Evolutionary conservation across 1,140 invertebrate species (phyloP).

Genomic region (Atta texana): DNA sequence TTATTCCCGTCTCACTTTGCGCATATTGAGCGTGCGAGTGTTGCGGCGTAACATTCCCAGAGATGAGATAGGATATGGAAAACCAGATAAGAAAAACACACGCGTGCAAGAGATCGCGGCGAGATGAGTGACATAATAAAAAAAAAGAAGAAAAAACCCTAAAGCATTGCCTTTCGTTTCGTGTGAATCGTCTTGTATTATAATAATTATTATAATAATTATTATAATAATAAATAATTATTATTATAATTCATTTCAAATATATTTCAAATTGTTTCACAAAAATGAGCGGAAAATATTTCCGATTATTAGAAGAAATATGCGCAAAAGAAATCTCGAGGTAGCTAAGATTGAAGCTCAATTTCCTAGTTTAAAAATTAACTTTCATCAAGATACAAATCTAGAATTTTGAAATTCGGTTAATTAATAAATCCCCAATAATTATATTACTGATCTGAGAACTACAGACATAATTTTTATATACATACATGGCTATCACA

Average conservation of each 20-base stretch:
- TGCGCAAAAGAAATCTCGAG: background rate
- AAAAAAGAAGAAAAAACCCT: background rate
- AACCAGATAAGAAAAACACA: constrained; percentile 50
- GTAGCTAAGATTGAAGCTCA: background rate
- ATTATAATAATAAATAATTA: too few relatives aligned
- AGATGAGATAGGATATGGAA: constrained; percentile 16
- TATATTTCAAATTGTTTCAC: background rate
- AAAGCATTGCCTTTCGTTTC: background rate
- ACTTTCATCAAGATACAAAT: background rate
- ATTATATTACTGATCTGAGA: background rate
- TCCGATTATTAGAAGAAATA: background rate
- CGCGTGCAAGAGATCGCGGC: background rate
- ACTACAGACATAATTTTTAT: background rate
- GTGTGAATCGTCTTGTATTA: background rate
- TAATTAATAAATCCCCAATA: background rate
- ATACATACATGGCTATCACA: background rate
- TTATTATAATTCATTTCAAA: background rate
- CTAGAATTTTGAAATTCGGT: background rate
- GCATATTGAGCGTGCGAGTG: constrained; percentile 18
- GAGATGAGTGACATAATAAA: constrained; percentile 13
- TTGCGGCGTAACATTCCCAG: constrained; percentile 30
- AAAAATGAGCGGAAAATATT: background rate
- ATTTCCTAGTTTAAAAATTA: background rate
- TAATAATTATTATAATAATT: too few relatives aligned
- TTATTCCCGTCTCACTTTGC: background rate